Percentiles rank a stretch among this genome's conserved stretches.
phyloP scores from a whole-genome alignment of 2,797 vertebrate species.

The Sebastes nivosus region DNA sequence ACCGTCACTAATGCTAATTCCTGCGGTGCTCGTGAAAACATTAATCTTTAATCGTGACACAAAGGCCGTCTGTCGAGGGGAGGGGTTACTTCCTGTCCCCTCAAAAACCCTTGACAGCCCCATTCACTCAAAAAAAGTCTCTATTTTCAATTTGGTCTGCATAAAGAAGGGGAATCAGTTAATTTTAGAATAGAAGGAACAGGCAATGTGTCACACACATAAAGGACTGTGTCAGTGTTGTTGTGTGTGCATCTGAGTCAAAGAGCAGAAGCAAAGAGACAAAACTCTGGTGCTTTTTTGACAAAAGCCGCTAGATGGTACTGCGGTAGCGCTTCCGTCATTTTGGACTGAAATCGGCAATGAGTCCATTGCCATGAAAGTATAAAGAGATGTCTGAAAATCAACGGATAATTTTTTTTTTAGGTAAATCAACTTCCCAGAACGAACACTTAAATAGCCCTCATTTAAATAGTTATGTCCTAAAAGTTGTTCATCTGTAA shows the following conservation, averaged over 20 bases:
- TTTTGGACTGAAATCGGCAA: background rate
- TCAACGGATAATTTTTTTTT: too few species aligned
- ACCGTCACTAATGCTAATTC: conserved; percentile 78
- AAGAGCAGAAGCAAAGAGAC: background rate
- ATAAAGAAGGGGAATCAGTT: background rate
- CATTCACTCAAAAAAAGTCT: conserved; percentile 24
- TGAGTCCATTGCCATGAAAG: background rate
- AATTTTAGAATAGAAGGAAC: background rate
- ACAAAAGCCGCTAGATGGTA: background rate
- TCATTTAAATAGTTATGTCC: too few species aligned
- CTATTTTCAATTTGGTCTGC: conserved; percentile 17
- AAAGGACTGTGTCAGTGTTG: background rate
- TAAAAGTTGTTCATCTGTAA: too few species aligned
- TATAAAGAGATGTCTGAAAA: background rate
- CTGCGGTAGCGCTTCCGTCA: background rate
- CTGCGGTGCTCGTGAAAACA: conserved; percentile 62
- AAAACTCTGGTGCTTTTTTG: background rate
- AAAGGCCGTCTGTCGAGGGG: conserved; percentile 59
- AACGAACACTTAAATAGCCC: too few species aligned
- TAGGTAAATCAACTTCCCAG: too few species aligned
- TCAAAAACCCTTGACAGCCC: conserved; percentile 37
- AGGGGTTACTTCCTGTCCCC: conserved; percentile 42
- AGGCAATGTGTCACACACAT: background rate
- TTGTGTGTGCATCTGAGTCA: background rate
- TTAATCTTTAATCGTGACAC: conserved; percentile 77